Percentiles rank a stretch among this genome's conserved stretches.
These are phyloP conservation scores for Xiphorhynchus erythropygius DNA, from an alignment of 2,797 vertebrate species.

Conservation along the genomic window DNA sequence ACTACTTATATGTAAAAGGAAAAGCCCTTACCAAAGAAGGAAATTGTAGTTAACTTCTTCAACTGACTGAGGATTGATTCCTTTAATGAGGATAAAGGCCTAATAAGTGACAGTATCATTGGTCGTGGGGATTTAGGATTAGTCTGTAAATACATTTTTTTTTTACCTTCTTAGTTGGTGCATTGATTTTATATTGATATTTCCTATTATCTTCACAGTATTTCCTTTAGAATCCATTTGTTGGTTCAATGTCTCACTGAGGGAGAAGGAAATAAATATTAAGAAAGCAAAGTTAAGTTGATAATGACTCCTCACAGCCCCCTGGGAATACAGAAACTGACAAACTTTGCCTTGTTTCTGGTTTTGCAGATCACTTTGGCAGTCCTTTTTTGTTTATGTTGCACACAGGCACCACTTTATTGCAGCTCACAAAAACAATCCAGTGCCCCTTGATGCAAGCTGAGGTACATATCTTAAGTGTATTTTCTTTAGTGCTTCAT, in stretches of 20 bases:
- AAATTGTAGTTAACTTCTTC: not conserved
- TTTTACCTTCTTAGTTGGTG: not conserved
- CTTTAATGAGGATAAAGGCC: not conserved
- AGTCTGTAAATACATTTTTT: not conserved
- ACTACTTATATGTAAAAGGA: not conserved
- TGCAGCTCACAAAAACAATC: not conserved
- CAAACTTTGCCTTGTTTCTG: not conserved
- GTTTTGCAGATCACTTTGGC: not conserved
- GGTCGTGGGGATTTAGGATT: not conserved
- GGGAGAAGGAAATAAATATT: not conserved
- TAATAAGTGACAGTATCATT: not conserved
- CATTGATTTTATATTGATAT: conserved; percentile 43
- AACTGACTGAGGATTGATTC: conserved; percentile 1
- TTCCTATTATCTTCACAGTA: conserved; percentile 31
- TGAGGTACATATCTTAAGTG: not conserved
- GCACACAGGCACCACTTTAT: not conserved
- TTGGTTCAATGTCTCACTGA: not conserved
- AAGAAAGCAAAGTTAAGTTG: not conserved
- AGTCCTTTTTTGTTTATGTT: not conserved
- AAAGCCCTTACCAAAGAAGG: not conserved
- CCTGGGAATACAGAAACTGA: not conserved
- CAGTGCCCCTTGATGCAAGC: not conserved
- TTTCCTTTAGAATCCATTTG: conserved; percentile 24
- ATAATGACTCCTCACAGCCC: not conserved
- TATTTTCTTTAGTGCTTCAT: not conserved